phyloP scores from a whole-genome alignment of 2,113 vertebrate species.

The Ameiurus melas region DNA sequence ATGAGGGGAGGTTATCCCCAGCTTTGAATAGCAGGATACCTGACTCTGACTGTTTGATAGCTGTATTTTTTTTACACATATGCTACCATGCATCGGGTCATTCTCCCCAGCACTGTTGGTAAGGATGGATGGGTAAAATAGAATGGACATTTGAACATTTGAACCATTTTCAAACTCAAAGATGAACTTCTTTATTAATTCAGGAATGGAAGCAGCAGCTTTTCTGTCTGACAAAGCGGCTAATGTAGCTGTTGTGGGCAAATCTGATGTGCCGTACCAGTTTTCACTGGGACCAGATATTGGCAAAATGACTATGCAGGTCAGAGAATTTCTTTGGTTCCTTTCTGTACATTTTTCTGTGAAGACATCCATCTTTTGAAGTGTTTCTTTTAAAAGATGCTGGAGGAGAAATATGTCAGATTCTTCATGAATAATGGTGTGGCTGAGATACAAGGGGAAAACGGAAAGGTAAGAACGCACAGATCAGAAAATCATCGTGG shows the following conservation, averaged over 20 bases:
- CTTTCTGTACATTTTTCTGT: not conserved
- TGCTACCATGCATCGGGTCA: not conserved
- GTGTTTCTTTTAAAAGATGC: slow-evolving; percentile 69
- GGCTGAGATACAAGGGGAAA: slow-evolving; percentile 74
- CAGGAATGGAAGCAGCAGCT: slow-evolving; percentile 87
- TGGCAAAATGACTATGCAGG: slow-evolving; percentile 78
- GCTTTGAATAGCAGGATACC: not conserved
- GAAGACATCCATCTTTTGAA: not conserved
- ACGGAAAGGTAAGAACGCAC: slow-evolving; percentile 71
- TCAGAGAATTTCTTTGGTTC: slow-evolving; percentile 56
- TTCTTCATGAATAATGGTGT: slow-evolving; percentile 79
- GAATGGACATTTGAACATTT: not conserved
- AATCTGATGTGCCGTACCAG: slow-evolving; percentile 71
- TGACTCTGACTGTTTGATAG: not conserved
- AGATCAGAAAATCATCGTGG: not conserved
- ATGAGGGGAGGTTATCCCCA: not conserved
- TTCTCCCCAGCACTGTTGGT: not conserved
- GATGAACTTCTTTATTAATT: not conserved
- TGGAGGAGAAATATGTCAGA: slow-evolving; percentile 78
- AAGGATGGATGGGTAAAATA: not conserved
- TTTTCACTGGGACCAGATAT: slow-evolving; percentile 74
- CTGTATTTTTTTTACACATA: not conserved
- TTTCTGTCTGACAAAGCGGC: slow-evolving; percentile 79
- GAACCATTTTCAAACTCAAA: not conserved
- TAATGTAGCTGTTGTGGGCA: slow-evolving; percentile 75